These are phyloP conservation scores for Neoseiulus cucumeris DNA, from an alignment of 1,140 invertebrate species.

Conservation along the genomic window DNA sequence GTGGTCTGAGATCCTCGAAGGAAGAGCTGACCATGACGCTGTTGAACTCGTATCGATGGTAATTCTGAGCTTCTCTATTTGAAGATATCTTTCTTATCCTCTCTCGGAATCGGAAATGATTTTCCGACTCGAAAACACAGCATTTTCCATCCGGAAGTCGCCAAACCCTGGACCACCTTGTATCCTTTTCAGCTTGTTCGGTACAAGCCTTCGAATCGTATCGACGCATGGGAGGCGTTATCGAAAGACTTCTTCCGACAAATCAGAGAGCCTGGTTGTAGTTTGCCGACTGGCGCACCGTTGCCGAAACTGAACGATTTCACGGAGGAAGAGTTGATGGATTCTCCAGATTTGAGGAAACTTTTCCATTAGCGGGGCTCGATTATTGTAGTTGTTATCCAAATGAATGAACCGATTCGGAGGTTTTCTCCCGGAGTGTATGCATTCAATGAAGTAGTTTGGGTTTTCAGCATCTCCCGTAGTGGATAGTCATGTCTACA, in stretches of 20 bases:
- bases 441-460: no score
- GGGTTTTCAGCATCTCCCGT: no score
- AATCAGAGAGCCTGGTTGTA: not conserved
- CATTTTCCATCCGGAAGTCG: not conserved
- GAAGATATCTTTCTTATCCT: not conserved
- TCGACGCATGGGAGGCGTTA: not conserved
- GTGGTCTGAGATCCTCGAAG: not conserved
- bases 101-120: not conserved
- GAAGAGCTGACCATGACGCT: not conserved
- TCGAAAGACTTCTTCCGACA: not conserved
- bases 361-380: not conserved
- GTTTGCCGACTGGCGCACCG: not conserved
- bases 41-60: not conserved
- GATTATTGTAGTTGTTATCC: no score
- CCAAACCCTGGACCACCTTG: not conserved
- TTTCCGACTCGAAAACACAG: not conserved
- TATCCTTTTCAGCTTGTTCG: conserved; percentile 1
- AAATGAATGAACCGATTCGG: no score
- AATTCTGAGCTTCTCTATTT: not conserved
- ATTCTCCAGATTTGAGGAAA: not conserved
- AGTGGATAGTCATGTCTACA: no score
- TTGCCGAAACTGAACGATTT: not conserved
- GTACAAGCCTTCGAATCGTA: not conserved
- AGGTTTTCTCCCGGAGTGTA: no score
- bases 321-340: not conserved